A percentile compares a stretch with the other conserved stretches of the same genome.
Evolutionary conservation across 2,888 invertebrate genomes (phyloP).

Genomic region (Germaria angustata): DNA sequence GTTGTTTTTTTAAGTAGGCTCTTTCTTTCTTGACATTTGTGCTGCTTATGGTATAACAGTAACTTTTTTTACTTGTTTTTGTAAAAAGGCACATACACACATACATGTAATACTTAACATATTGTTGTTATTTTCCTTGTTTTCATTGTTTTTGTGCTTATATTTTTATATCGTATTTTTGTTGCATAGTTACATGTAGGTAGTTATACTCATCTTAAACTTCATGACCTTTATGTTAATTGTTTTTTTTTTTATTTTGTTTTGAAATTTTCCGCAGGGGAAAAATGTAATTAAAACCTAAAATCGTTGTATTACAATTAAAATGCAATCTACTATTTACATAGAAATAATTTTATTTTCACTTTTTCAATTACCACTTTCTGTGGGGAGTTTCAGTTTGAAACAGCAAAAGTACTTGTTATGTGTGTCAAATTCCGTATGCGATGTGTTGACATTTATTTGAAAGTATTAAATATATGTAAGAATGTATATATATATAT

Average conservation of each 20-base stretch:
- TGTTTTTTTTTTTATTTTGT: constrained; percentile 1
- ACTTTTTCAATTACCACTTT: background rate
- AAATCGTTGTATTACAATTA: constrained; percentile 38
- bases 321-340: background rate
- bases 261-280: background rate
- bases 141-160: constrained; percentile 33
- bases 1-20: constrained; percentile 15
- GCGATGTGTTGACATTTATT: too few species aligned
- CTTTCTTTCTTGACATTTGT: constrained; percentile 10
- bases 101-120: constrained; percentile 60
- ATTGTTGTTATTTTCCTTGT: constrained; percentile 65
- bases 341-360: background rate
- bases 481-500: background rate
- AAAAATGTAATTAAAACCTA: constrained; percentile 37
- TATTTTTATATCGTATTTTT: background rate
- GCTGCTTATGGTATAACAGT: constrained; percentile 31
- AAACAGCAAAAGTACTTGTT: background rate
- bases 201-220: constrained; percentile 51
- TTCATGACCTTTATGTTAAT: constrained; percentile 57
- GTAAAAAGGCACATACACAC: constrained; percentile 52
- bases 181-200: constrained; percentile 16
- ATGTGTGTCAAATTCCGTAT: too few species aligned
- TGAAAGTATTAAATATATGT: too few species aligned
- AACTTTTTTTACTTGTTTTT: constrained; percentile 19
- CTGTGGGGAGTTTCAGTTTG: background rate